Evolutionary conservation across 2,113 vertebrate genomes (phyloP), one percentile per base, ranked within the genome.

Genomic region (Sylvicapra grimmia): DNA sequence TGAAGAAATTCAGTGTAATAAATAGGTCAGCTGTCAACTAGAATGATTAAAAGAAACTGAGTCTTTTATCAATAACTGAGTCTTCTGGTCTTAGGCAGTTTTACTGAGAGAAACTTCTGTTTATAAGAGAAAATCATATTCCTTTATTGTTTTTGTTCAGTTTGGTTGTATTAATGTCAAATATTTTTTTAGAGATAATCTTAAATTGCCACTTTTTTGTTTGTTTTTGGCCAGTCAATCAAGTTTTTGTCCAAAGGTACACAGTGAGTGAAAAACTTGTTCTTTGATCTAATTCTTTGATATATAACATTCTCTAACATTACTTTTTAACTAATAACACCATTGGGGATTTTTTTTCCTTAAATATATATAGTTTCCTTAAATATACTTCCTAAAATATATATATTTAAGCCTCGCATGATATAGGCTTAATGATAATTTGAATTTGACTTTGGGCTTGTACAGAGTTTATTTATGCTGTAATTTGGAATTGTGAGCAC

Each of bases 181-280:
- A 63, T 89, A 7, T n/a, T 91, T 72, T 93, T 85, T 56, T 93
- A 80, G n/a, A 47, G 23, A 54, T 82, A 36, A 86, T 92, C 63
- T 86, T 97, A 90, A 96, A 79, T 94, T 97, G 44, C 51, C 18
- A 53, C 12, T 65, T 53, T 88, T 47, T 92, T 95, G 19, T 96
- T 93, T 95, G 56, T 95, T 95, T 96, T 96, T 92, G 91, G 25
- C 88, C 65, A 95, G 51, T 96, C 59, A 96, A 88, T 68, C 88
- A 93, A 68, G 40, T 83, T 86, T 97, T 96, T 92, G 18, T 96
- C 21, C 53, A 95, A 49, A 94, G 72, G 49, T 93, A 75, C 61
- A 94, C 86, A 95, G 94, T 96, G 86, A 97, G 25, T 96, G 68
- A 79, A 9, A 93, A 63, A 61, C 27, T 75, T 97, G 54, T 65